phyloP scores from a whole-genome alignment of 2,797 vertebrate genomes.

The Leptoclinus maculatus region DNA sequence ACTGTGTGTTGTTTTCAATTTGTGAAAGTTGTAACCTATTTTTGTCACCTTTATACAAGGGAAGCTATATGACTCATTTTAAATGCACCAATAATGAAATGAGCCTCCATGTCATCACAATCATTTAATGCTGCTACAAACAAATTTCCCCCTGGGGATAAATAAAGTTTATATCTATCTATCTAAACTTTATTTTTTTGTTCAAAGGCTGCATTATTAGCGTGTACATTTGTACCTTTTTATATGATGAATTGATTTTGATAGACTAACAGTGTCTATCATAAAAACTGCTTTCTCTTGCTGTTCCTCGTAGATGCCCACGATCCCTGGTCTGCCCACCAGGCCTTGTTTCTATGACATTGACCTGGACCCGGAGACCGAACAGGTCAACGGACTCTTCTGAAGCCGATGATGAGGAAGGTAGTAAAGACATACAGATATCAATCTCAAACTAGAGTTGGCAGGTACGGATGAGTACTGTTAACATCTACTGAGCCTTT shows the following conservation, averaged over 20 bases:
- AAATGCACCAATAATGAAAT: not conserved
- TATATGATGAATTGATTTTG: not conserved
- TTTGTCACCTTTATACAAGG: not conserved
- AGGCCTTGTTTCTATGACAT: conserved; percentile 99
- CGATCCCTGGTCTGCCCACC: conserved; percentile 97
- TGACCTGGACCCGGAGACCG: conserved; percentile 92
- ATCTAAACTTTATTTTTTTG: too few species aligned
- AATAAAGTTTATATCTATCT: too few species aligned
- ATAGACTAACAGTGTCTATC: not conserved
- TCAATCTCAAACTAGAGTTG: not conserved
- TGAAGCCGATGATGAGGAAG: conserved; percentile 75
- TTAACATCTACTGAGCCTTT: conserved; percentile 9
- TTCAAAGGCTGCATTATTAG: not conserved
- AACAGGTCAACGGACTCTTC: conserved; percentile 94
- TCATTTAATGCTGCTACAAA: too few species aligned
- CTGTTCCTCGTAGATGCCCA: conserved; percentile 90
- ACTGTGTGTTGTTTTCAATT: too few species aligned
- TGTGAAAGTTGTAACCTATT: too few species aligned
- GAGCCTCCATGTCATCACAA: not conserved
- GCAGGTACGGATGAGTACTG: not conserved
- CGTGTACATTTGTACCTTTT: not conserved
- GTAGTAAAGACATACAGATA: not conserved
- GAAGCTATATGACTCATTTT: not conserved
- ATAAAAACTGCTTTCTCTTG: not conserved
- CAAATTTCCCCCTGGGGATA: too few species aligned